Evolutionary conservation across 2,888 invertebrate genomes (phyloP).

Genomic region (Sarcophaga variegata): DNA sequence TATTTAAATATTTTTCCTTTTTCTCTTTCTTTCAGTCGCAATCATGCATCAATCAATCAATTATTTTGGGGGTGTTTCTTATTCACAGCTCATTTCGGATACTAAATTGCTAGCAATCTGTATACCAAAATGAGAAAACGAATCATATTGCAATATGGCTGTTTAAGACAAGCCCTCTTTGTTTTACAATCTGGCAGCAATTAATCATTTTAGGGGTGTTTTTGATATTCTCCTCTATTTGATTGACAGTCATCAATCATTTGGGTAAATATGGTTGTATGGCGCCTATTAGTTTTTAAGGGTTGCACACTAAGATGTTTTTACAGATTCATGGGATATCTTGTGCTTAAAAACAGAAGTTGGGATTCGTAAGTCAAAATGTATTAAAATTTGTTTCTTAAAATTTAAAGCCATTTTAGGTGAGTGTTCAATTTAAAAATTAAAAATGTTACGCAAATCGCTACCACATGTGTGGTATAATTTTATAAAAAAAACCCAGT

Average conservation of each 20-base stretch:
- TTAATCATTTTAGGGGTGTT: constrained; percentile 47
- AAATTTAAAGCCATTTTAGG: too few relatives aligned
- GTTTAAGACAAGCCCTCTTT: not conserved
- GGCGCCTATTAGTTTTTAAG: not conserved
- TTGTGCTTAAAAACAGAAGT: too few relatives aligned
- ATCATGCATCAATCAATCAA: constrained; percentile 11
- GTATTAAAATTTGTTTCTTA: too few relatives aligned
- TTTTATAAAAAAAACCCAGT: too few relatives aligned
- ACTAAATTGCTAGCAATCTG: not conserved
- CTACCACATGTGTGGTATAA: too few relatives aligned
- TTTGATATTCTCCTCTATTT: not conserved
- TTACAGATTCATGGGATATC: too few relatives aligned
- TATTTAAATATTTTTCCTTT: not conserved
- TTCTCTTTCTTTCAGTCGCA: not conserved
- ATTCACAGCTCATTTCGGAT: not conserved
- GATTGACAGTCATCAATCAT: constrained; percentile 55
- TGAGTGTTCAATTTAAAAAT: too few relatives aligned
- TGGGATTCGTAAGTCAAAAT: too few relatives aligned
- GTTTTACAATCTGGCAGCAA: not conserved
- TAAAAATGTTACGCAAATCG: too few relatives aligned
- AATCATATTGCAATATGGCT: constrained; percentile 8
- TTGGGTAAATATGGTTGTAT: not conserved
- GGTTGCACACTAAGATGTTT: not conserved
- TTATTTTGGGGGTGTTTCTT: constrained; percentile 15
- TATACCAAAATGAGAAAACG: not conserved